Conservation (phyloP, 2,888 invertebrate species). For the Octodonta nipae region DNA sequence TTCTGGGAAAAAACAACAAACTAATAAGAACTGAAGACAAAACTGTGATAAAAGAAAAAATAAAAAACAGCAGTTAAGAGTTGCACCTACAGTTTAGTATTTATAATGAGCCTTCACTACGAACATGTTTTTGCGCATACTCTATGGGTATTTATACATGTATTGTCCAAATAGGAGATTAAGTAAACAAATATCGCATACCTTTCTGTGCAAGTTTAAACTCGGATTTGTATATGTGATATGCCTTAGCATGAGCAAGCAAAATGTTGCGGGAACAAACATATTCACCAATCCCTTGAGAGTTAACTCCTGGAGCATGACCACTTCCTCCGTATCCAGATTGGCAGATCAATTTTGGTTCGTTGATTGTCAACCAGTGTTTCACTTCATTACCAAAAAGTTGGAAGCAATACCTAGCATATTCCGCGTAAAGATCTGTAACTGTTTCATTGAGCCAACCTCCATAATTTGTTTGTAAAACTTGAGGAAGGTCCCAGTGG, state of each 20-base stretch:
- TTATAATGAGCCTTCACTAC: too few relatives aligned
- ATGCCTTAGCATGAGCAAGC: conserved; percentile 34
- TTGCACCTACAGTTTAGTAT: too few relatives aligned
- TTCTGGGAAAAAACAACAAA: too few relatives aligned
- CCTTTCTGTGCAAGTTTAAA: too few relatives aligned
- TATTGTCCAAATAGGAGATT: too few relatives aligned
- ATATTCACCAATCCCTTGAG: conserved; percentile 41
- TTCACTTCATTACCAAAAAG: conserved; percentile 12
- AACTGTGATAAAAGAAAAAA: too few relatives aligned
- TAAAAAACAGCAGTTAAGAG: too few relatives aligned
- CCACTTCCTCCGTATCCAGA: conserved; percentile 7
- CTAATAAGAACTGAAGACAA: too few relatives aligned
- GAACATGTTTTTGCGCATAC: too few relatives aligned
- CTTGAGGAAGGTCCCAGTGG: too few relatives aligned
- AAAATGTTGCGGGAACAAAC: conserved; percentile 38
- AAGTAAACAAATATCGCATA: too few relatives aligned
- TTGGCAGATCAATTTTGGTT: conserved; percentile 13
- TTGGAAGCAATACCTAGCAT: conserved; percentile 1
- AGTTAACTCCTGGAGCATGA: conserved; percentile 3
- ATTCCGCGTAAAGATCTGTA: conserved; percentile 1
- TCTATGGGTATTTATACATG: too few relatives aligned
- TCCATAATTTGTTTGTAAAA: background rate
- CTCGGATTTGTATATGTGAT: conserved; percentile 33
- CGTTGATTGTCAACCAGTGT: conserved; percentile 16
- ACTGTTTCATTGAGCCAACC: conserved; percentile 2